Evolutionary conservation across 2,888 invertebrate species (phyloP), one percentile per base, ranked within the genome.

Genomic region (Ormyrus thymus): DNA sequence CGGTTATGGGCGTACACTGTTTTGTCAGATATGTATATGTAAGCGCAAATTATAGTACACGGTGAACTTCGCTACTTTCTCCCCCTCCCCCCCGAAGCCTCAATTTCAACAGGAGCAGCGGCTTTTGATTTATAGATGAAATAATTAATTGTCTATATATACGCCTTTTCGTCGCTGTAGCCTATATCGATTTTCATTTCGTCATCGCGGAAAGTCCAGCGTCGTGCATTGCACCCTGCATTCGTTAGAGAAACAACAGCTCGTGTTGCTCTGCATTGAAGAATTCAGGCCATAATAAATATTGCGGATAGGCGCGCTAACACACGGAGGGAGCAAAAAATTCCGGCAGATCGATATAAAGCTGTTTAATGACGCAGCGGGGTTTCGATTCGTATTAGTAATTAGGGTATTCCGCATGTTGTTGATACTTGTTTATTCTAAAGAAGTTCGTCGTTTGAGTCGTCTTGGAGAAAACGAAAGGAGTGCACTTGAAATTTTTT

Each of bases 111-210:
- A 10, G 6, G 11, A 46, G 50, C 59, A 11, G 29, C 45, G n/a
- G 7, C 64, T 58, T 4, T 50, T 65, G 48, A 72, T 66, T 66
- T 66, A 48, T 68, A 61, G 68, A 66, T 59, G 55, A 71, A 46
- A 13, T 8, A 51, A 51, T 11, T 59, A 72, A 68, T 68, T 71
- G 50, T 65, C 15, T 13, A 48, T 68, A 48, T 68, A 55, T 50
- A 9, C 29, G 15, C 58, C 56, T 58, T 64, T 65, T 56, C 62
- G 43, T 71, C 59, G 48, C 29, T 46, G 58, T 8, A 13, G 66
- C 58, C 7, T 29, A 3, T 48, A 76, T 76, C 76, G 70, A 76
- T 76, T 76, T 53, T n/a, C 56, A 66, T 61, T 72, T 66, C 77
- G 61, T 61, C 77, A 77, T 77, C 55, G 53, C 48, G 61, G 13